These are phyloP conservation scores for Epiblema foenella DNA, from an alignment of 2,888 invertebrate species.

Conservation along the genomic window DNA sequence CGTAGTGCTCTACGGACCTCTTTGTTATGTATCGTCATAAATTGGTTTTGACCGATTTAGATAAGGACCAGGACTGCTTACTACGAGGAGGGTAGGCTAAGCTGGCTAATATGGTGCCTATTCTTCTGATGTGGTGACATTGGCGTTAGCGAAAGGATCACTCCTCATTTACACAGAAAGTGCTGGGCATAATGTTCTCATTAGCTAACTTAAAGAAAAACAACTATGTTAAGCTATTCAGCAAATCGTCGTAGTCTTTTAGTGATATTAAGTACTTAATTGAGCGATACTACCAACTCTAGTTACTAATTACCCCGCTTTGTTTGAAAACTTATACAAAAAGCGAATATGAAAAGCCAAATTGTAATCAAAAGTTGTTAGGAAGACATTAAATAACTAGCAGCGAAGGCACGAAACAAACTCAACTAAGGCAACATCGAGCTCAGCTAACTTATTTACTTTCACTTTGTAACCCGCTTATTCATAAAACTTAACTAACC, in stretches of 20 bases:
- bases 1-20: no score
- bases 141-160: background rate
- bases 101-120: no score
- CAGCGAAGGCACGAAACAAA: slow-evolving; percentile 20
- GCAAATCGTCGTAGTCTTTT: slow-evolving; percentile 3
- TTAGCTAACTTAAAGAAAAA: slow-evolving; percentile 12
- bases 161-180: background rate
- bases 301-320: slow-evolving; percentile 40
- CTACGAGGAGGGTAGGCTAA: no score
- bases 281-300: slow-evolving; percentile 14
- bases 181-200: background rate
- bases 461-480: slow-evolving; percentile 20
- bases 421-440: slow-evolving; percentile 18
- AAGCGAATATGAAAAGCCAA: slow-evolving; percentile 45
- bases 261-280: slow-evolving; percentile 13
- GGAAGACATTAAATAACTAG: slow-evolving; percentile 36
- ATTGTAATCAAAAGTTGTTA: slow-evolving; percentile 47
- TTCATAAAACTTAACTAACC: no score
- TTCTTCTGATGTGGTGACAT: no score
- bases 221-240: slow-evolving; percentile 12
- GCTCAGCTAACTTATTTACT: slow-evolving; percentile 9
- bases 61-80: no score
- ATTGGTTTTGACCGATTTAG: no score
- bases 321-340: slow-evolving; percentile 45
- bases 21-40: no score